Evolutionary conservation across 2,797 vertebrate genomes (phyloP).

Genomic region (Xenopus petersii): DNA sequence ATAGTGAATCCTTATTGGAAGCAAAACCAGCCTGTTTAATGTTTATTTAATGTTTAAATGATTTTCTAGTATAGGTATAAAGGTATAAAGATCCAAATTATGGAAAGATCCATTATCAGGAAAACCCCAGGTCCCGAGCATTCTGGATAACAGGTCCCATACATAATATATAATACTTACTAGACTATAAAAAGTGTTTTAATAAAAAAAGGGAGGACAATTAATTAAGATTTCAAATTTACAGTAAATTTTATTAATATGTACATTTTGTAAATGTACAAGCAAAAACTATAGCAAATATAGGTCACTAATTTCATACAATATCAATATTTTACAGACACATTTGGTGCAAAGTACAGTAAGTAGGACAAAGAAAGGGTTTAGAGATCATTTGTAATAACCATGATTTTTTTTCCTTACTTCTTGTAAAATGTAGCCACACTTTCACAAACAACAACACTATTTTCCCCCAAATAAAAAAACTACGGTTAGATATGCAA

Average conservation of each 20-base stretch:
- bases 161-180: too few relatives aligned
- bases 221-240: not conserved
- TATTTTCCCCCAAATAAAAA: not conserved
- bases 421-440: not conserved
- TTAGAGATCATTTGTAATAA: not conserved
- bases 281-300: constrained; percentile 17
- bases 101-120: too few relatives aligned
- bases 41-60: too few relatives aligned
- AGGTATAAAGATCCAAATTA: too few relatives aligned
- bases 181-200: too few relatives aligned
- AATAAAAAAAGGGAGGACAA: too few relatives aligned
- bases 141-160: too few relatives aligned
- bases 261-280: constrained; percentile 40
- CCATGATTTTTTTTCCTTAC: not conserved
- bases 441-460: not conserved
- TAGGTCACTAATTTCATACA: not conserved
- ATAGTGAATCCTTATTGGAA: too few relatives aligned
- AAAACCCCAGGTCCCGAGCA: too few relatives aligned
- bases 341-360: not conserved
- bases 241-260: constrained; percentile 39
- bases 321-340: constrained; percentile 19
- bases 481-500: not conserved
- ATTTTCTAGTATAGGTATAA: too few relatives aligned
- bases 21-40: too few relatives aligned
- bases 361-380: not conserved